These are phyloP conservation scores for Agrotis puta DNA, from an alignment of 2,888 invertebrate species.

Conservation along the genomic window DNA sequence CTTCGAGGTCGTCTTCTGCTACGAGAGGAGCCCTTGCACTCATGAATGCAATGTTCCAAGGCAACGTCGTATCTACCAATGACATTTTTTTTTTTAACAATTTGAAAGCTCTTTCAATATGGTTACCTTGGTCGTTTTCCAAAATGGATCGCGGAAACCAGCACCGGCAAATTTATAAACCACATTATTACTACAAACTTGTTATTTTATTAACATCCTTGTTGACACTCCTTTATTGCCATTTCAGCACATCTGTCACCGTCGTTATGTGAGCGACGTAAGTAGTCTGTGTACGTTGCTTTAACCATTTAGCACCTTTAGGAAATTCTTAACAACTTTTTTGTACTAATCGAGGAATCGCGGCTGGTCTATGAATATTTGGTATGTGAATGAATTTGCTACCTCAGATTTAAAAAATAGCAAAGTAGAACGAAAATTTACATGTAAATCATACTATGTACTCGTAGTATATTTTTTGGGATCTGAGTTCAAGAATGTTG, in stretches of 20 bases:
- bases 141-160: slow-evolving; percentile 29
- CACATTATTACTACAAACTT: slow-evolving; percentile 18
- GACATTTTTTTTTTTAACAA: slow-evolving; percentile 6
- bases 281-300: neutral
- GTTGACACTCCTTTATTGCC: neutral
- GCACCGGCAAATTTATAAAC: neutral
- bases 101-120: neutral
- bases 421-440: neutral
- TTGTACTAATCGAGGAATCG: neutral
- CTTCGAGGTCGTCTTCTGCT: neutral
- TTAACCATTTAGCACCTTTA: slow-evolving; percentile 11
- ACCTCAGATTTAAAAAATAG: no score
- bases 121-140: slow-evolving; percentile 16
- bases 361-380: neutral
- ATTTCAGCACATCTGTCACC: slow-evolving; percentile 21
- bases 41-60: slow-evolving; percentile 21
- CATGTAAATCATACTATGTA: no score
- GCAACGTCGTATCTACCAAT: neutral
- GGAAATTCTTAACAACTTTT: neutral
- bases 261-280: neutral
- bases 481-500: slow-evolving; percentile 17
- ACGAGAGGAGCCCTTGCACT: slow-evolving; percentile 14
- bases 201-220: slow-evolving; percentile 14
- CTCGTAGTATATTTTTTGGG: no score
- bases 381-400: slow-evolving; percentile 3